Conservation (phyloP, 2,888 invertebrate species). For the Trichogramma evanescens region DNA sequence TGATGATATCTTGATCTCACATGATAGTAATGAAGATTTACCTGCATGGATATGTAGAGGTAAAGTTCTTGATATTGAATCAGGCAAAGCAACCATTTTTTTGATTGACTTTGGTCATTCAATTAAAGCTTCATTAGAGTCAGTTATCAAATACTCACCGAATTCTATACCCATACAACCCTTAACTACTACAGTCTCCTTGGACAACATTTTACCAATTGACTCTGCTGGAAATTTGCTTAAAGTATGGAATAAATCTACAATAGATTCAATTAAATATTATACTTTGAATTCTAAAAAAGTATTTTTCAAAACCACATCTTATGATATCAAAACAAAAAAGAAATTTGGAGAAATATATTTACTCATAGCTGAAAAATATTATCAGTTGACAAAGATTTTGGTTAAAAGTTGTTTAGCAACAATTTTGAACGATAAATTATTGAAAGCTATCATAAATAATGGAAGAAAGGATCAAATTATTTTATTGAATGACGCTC, state of each 20-base stretch:
- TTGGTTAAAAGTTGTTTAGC: conserved; percentile 31
- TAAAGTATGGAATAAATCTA: conserved; percentile 28
- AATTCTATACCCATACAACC: conserved; percentile 17
- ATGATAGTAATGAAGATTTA: conserved; percentile 15
- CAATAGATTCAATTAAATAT: conserved; percentile 29
- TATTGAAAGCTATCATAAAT: conserved; percentile 4
- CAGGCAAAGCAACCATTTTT: conserved; percentile 23
- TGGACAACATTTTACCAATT: conserved; percentile 29
- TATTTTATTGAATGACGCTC: not conserved
- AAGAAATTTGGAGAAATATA: conserved; percentile 37
- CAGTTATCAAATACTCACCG: conserved; percentile 21
- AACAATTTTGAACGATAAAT: conserved; percentile 23
- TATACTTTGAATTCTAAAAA: conserved; percentile 26
- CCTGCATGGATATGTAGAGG: conserved; percentile 29
- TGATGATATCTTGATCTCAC: conserved; percentile 6
- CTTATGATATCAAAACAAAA: conserved; percentile 23
- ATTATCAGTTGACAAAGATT: conserved; percentile 30
- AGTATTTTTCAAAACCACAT: conserved; percentile 32
- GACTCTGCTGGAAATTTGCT: conserved; percentile 2
- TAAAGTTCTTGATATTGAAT: conserved; percentile 13
- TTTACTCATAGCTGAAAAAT: conserved; percentile 30
- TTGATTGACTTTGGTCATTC: conserved; percentile 29
- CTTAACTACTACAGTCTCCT: conserved; percentile 26
- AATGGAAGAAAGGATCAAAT: not conserved
- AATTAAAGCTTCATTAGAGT: conserved; percentile 20